A percentile compares a stretch with the other conserved stretches of the same genome.
Evolutionary conservation across 2,113 vertebrate genomes (phyloP).

Genomic region (Ceuthmochares aereus): DNA sequence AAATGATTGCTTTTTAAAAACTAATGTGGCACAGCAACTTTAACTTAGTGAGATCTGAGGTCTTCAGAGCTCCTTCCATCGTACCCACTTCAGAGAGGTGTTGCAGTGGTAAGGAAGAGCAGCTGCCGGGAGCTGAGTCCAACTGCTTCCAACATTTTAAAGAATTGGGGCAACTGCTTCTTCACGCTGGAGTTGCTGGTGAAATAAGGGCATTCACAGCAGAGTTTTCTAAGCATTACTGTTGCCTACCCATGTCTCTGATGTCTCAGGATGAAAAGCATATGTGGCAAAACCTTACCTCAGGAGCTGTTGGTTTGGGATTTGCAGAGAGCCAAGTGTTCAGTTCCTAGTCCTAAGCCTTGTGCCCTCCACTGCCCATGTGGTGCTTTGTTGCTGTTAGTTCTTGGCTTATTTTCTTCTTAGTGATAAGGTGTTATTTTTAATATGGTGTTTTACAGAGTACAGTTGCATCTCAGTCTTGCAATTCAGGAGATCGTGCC

Average conservation of each 20-base stretch:
- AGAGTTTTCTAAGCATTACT: background rate
- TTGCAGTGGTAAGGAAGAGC: background rate
- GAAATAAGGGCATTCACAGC: background rate
- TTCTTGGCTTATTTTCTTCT: background rate
- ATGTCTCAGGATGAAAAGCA: background rate
- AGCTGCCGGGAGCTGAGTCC: background rate
- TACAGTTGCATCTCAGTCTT: background rate
- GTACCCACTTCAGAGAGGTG: background rate
- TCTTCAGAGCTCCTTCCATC: background rate
- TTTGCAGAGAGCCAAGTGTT: background rate
- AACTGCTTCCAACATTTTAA: background rate
- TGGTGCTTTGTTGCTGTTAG: background rate
- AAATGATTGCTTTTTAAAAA: background rate
- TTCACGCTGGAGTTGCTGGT: background rate
- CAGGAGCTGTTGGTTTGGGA: background rate
- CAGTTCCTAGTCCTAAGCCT: background rate
- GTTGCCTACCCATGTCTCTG: background rate
- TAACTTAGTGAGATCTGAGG: background rate
- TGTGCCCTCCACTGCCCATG: background rate
- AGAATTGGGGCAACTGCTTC: background rate
- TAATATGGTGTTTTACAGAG: background rate
- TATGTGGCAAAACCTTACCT: background rate
- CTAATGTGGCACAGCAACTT: background rate
- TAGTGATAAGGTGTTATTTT: background rate
- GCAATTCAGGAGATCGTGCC: background rate